phyloP scores from a whole-genome alignment of 2,797 vertebrate species.

The Momotus momota region DNA sequence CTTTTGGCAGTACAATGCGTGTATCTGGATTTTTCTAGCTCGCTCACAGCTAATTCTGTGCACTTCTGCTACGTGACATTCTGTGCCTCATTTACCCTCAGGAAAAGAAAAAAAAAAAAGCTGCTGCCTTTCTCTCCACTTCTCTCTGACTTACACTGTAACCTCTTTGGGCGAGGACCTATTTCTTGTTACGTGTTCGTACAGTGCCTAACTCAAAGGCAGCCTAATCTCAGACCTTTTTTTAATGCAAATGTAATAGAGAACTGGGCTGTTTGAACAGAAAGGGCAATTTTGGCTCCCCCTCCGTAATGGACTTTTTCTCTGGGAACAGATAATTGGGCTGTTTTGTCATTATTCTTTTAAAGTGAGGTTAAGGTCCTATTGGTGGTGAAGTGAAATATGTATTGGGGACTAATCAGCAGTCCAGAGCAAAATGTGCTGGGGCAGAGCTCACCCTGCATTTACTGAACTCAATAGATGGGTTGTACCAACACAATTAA shows the following conservation, averaged over 20 bases:
- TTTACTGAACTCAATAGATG: conserved; percentile 15
- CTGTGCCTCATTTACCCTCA: not conserved
- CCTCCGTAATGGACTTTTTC: conserved; percentile 28
- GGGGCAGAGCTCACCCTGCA: conserved; percentile 40
- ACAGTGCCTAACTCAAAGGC: conserved; percentile 46
- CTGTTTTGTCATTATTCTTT: conserved; percentile 60
- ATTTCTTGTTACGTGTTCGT: not conserved
- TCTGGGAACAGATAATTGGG: conserved; percentile 59
- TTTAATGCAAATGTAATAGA: conserved; percentile 61
- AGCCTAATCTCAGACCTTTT: conserved; percentile 43
- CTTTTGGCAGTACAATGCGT: not conserved
- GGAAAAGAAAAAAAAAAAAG: conserved; percentile 3
- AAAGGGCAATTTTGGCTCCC: conserved; percentile 62
- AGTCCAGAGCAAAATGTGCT: conserved; percentile 3
- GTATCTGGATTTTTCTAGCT: not conserved
- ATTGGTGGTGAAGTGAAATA: conserved; percentile 20
- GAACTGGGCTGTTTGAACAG: conserved; percentile 49
- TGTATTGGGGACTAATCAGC: conserved; percentile 54
- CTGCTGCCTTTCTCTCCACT: not conserved
- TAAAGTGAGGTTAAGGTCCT: conserved; percentile 63
- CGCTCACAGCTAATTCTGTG: not conserved
- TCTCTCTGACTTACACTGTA: conserved; percentile 44
- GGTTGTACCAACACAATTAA: conserved; percentile 33
- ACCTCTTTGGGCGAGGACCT: conserved; percentile 48
- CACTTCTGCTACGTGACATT: not conserved